A percentile compares a stretch with the other conserved stretches of the same genome.
phyloP scores from a whole-genome alignment of 2,797 vertebrate species.

The Periparus ater region DNA sequence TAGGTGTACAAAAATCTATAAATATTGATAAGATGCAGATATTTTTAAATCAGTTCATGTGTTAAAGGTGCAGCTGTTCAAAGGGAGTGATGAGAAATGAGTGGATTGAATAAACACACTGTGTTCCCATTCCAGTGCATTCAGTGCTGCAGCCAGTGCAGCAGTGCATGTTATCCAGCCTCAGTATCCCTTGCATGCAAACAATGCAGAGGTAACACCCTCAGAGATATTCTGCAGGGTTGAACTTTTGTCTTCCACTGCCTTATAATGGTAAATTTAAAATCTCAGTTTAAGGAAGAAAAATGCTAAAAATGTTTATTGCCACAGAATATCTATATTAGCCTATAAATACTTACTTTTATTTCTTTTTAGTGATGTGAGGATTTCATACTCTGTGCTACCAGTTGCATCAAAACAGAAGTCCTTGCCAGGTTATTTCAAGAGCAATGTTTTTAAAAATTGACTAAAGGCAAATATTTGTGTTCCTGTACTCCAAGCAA shows the following conservation, averaged over 20 bases:
- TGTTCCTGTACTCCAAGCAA: constrained; percentile 36
- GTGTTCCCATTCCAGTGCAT: background rate
- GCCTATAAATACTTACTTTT: background rate
- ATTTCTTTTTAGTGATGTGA: background rate
- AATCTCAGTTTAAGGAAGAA: background rate
- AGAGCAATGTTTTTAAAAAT: constrained; percentile 31
- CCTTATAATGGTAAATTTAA: background rate
- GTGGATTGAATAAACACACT: background rate
- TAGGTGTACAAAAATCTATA: background rate
- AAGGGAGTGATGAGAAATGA: background rate
- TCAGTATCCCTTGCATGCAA: background rate
- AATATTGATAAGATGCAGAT: background rate
- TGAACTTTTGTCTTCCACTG: background rate
- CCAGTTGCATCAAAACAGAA: constrained; percentile 25
- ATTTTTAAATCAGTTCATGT: background rate
- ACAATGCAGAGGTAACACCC: background rate
- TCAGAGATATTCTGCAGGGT: background rate
- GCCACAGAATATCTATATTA: background rate
- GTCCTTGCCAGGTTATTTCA: constrained; percentile 37
- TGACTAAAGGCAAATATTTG: constrained; percentile 5
- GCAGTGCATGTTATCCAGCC: rapidly evolving
- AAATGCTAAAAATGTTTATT: background rate
- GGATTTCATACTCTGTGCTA: background rate
- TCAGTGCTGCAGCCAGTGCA: background rate
- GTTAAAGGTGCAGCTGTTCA: background rate